phyloP scores from a whole-genome alignment of 2,888 invertebrate genomes.

The Vanessa cardui region DNA sequence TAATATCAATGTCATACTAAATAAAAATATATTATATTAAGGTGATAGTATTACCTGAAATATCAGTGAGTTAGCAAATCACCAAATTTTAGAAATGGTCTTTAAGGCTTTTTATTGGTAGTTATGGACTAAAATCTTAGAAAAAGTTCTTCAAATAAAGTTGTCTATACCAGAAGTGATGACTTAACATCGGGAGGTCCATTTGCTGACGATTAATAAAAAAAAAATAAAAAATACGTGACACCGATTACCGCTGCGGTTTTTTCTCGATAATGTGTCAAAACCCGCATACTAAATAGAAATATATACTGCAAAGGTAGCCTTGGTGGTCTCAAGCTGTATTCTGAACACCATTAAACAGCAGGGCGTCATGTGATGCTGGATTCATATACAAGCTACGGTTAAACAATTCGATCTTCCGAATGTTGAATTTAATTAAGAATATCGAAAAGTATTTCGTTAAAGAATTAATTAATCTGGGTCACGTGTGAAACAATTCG shows the following conservation, averaged over 20 bases:
- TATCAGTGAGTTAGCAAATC: too few relatives aligned
- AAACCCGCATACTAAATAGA: slow-evolving; percentile 9
- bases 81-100: too few relatives aligned
- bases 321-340: slow-evolving; percentile 5
- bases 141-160: too few relatives aligned
- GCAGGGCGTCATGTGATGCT: not conserved
- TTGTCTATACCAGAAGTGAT: too few relatives aligned
- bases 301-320: not conserved
- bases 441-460: too few relatives aligned
- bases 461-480: not conserved
- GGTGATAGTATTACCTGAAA: too few relatives aligned
- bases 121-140: too few relatives aligned
- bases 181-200: too few relatives aligned
- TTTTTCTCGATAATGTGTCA: slow-evolving; percentile 2
- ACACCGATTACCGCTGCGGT: not conserved
- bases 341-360: slow-evolving; percentile 2
- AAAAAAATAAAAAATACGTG: not conserved
- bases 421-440: not conserved
- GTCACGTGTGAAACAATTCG: slow-evolving; percentile 9
- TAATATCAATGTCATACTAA: too few relatives aligned
- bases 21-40: too few relatives aligned
- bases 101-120: too few relatives aligned
- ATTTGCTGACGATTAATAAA: not conserved
- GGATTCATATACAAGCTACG: not conserved
- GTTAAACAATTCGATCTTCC: not conserved